These are phyloP conservation scores for Lophochroa leadbeateri DNA, from an alignment of 2,113 vertebrate species.

Conservation along the genomic window DNA sequence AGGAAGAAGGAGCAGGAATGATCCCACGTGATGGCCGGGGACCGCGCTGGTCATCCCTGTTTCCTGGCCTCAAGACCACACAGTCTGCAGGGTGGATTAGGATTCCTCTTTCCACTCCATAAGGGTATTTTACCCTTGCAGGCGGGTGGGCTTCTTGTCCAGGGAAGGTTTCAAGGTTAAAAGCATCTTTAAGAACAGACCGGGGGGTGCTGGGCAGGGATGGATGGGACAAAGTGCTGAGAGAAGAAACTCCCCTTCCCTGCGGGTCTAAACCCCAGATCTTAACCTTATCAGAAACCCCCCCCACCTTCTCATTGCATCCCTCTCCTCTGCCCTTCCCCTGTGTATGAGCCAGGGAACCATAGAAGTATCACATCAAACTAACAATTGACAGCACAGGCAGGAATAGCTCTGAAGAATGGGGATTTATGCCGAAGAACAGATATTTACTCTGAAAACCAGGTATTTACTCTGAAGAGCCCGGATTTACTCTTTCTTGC, in stretches of 20 bases:
- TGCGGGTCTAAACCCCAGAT: neutral
- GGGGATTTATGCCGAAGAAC: neutral
- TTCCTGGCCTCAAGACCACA: neutral
- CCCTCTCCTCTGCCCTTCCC: neutral
- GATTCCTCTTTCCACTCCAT: neutral
- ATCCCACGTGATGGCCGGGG: neutral
- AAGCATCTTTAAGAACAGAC: neutral
- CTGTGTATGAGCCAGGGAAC: neutral
- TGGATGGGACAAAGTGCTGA: fast-evolving
- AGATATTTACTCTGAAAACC: neutral
- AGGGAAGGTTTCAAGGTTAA: fast-evolving
- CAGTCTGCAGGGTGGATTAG: neutral
- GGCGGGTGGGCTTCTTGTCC: neutral
- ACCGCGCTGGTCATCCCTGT: neutral
- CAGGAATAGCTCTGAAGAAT: neutral
- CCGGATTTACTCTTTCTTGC: neutral
- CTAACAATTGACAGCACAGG: fast-evolving
- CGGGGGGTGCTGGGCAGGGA: neutral
- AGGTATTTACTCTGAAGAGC: neutral
- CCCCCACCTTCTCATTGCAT: fast-evolving
- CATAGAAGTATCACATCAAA: fast-evolving
- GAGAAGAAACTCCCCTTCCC: neutral
- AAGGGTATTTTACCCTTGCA: neutral
- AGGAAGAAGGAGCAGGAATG: neutral
- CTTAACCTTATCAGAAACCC: neutral